These are phyloP conservation scores for Loripinus fragilis DNA, from an alignment of 2,888 invertebrate genomes.

Conservation along the genomic window DNA sequence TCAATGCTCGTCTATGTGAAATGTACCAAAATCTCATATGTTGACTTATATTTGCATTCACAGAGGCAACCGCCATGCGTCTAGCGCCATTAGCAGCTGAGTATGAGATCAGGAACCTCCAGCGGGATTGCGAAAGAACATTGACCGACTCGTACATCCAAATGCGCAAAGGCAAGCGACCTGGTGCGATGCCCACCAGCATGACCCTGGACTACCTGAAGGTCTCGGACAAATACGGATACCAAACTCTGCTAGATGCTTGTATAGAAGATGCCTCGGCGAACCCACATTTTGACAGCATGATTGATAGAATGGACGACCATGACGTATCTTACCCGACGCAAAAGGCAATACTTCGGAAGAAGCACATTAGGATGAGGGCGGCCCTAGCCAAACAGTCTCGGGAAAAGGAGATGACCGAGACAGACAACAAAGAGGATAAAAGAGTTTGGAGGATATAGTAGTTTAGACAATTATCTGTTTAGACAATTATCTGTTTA, in stretches of 20 bases:
- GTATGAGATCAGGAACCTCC: conserved; percentile 47
- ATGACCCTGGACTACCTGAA: conserved; percentile 31
- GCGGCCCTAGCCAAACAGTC: neutral
- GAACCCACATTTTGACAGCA: conserved; percentile 1
- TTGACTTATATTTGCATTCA: neutral
- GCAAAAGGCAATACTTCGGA: neutral
- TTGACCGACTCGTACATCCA: conserved; percentile 38
- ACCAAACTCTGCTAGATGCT: conserved; percentile 31
- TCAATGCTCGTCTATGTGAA: no score
- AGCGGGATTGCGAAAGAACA: conserved; percentile 29
- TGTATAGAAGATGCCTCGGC: conserved; percentile 42
- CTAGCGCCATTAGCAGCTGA: conserved; percentile 46
- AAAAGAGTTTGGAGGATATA: neutral
- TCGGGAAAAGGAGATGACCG: neutral
- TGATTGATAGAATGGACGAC: neutral
- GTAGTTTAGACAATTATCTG: neutral
- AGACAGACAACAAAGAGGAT: neutral
- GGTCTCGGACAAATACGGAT: conserved; percentile 45
- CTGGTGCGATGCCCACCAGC: conserved; percentile 39
- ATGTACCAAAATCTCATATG: no score
- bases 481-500: no score
- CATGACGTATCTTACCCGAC: neutral
- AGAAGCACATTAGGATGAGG: neutral
- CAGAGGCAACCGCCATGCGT: conserved; percentile 42
- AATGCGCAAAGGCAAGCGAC: conserved; percentile 29